phyloP scores from a whole-genome alignment of 2,888 invertebrate species.

The Girardia tigrina region DNA sequence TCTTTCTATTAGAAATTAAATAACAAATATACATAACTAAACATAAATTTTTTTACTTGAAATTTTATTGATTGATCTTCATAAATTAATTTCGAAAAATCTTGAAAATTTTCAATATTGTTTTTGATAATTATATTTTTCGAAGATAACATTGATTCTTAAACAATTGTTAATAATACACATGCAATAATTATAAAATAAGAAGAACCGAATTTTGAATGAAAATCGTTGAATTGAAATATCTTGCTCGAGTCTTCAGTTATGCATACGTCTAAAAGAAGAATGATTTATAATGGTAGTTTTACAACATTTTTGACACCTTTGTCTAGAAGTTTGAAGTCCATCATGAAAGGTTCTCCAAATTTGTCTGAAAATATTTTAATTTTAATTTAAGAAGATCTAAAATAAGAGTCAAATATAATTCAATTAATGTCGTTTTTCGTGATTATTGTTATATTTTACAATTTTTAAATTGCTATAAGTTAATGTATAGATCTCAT shows the following conservation, averaged over 20 bases:
- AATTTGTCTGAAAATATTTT: not conserved
- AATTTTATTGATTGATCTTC: not conserved
- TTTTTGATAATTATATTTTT: not conserved
- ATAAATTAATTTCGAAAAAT: not conserved
- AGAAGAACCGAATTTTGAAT: not conserved
- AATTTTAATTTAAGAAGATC: too few relatives aligned
- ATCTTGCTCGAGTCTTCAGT: not conserved
- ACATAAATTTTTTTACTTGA: too few relatives aligned
- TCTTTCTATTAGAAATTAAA: too few relatives aligned
- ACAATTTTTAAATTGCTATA: too few relatives aligned
- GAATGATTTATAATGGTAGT: too few relatives aligned
- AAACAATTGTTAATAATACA: not conserved
- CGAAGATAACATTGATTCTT: not conserved
- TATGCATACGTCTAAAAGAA: not conserved
- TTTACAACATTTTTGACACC: too few relatives aligned
- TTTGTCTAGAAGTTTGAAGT: not conserved
- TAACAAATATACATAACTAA: too few relatives aligned
- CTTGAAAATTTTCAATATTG: not conserved
- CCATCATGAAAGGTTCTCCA: not conserved
- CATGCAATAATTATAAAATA: not conserved
- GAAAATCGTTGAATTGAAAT: not conserved
- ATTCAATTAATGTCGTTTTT: too few relatives aligned
- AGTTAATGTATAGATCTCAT: too few relatives aligned
- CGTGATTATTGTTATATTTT: too few relatives aligned
- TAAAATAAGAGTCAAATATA: too few relatives aligned